Percentiles rank a stretch among this genome's conserved stretches.
phyloP scores from a whole-genome alignment of 1,140 invertebrate genomes.

The Hestina assimilis region DNA sequence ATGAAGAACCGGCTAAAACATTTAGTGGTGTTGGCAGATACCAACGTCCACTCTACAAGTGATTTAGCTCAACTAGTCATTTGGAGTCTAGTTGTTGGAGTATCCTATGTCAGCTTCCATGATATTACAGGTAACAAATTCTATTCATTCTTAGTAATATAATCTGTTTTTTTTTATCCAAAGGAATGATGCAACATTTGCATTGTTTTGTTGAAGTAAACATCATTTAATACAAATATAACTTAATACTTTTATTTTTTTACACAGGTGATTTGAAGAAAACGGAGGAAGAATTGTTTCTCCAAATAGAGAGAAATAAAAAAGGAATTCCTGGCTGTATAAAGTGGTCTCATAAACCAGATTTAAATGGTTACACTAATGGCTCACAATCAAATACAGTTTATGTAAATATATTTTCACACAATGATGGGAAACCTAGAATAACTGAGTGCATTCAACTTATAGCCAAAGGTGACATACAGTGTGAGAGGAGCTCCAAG shows the following conservation, averaged over 20 bases:
- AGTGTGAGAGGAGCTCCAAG: constrained; percentile 34
- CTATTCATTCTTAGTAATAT: constrained; percentile 5
- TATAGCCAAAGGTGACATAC: constrained; percentile 47
- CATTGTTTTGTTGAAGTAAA: neutral
- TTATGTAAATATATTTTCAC: constrained; percentile 63
- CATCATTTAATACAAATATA: neutral
- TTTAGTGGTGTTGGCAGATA: constrained; percentile 63
- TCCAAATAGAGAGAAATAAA: constrained; percentile 76
- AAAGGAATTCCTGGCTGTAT: constrained; percentile 77
- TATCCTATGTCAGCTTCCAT: constrained; percentile 84
- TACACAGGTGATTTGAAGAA: constrained; percentile 80
- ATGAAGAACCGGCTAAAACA: constrained; percentile 63
- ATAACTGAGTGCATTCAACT: constrained; percentile 68
- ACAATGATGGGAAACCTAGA: constrained; percentile 78
- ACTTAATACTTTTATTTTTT: neutral
- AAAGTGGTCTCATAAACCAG: constrained; percentile 77
- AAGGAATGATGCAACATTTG: constrained; percentile 17
- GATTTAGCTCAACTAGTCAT: constrained; percentile 80
- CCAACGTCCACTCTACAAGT: constrained; percentile 45
- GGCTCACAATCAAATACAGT: constrained; percentile 76
- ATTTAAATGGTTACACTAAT: constrained; percentile 79
- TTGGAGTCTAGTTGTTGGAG: constrained; percentile 82
- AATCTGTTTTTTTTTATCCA: neutral
- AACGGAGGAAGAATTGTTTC: constrained; percentile 78
- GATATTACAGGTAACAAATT: constrained; percentile 81